Percentiles rank a stretch among this genome's conserved stretches.
Conservation (phyloP, 2,797 vertebrate genomes). For the Dromococcyx pavoninus region DNA sequence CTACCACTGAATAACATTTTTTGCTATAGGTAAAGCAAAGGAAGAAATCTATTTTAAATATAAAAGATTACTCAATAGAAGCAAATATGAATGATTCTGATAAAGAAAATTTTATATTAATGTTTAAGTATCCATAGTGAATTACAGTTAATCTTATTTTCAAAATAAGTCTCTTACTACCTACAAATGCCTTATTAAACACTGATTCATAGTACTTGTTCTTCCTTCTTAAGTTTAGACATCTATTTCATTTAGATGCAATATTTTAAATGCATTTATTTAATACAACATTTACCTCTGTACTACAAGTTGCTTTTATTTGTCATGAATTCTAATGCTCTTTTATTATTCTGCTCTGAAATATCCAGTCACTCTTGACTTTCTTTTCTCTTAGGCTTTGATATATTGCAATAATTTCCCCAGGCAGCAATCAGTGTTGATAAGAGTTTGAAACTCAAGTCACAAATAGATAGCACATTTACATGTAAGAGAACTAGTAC, state of each 20-base stretch:
- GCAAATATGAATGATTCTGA: neutral
- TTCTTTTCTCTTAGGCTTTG: slow-evolving; percentile 59
- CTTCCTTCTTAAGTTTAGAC: neutral
- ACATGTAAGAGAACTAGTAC: neutral
- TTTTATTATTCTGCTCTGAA: slow-evolving; percentile 55
- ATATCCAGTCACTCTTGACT: slow-evolving; percentile 20
- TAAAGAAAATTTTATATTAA: neutral
- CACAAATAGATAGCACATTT: slow-evolving; percentile 51
- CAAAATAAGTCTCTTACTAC: neutral
- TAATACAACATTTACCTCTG: slow-evolving; percentile 16
- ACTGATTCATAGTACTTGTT: neutral
- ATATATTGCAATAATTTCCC: slow-evolving; percentile 63
- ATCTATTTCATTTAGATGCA: slow-evolving; percentile 47
- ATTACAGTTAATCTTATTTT: neutral
- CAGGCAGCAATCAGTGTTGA: slow-evolving; percentile 60
- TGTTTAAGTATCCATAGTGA: neutral
- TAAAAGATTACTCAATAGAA: neutral
- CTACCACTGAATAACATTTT: neutral
- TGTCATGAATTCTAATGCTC: slow-evolving; percentile 54
- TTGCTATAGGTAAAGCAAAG: neutral
- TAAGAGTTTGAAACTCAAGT: slow-evolving; percentile 49
- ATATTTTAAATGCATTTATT: slow-evolving; percentile 44
- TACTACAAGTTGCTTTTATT: slow-evolving; percentile 56
- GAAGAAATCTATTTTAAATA: neutral
- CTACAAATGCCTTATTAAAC: neutral